A percentile compares a stretch with the other conserved stretches of the same genome.
These are phyloP conservation scores for Microhierax caerulescens DNA, from an alignment of 2,797 vertebrate species.

Conservation along the genomic window DNA sequence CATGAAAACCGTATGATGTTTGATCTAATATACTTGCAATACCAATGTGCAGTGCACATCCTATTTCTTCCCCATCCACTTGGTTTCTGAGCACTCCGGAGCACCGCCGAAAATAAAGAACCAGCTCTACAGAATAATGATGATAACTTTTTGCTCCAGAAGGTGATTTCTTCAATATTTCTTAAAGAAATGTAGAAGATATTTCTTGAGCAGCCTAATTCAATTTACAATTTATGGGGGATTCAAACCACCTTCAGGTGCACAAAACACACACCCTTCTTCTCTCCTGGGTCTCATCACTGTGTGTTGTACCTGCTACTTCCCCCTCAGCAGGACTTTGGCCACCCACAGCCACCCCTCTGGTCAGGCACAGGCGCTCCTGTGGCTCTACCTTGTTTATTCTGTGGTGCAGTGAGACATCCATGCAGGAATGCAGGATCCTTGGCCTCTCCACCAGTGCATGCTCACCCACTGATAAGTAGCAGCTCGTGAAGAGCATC, in stretches of 20 bases:
- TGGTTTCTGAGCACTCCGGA: not conserved
- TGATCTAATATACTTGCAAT: not conserved
- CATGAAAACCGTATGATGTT: not conserved
- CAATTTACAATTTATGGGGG: not conserved
- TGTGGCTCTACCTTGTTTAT: not conserved
- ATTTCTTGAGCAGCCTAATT: not conserved
- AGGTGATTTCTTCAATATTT: not conserved
- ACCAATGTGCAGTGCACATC: accelerated
- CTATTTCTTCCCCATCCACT: not conserved
- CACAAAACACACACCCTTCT: not conserved
- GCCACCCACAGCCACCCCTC: not conserved
- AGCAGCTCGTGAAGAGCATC: not conserved
- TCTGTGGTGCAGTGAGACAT: not conserved
- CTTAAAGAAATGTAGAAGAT: not conserved
- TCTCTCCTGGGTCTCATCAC: not conserved
- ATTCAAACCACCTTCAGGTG: not conserved
- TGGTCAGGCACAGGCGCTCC: accelerated
- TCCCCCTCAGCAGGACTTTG: not conserved
- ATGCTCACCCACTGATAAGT: not conserved
- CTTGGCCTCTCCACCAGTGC: not conserved
- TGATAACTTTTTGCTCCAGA: not conserved
- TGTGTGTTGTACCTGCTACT: accelerated
- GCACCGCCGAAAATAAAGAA: not conserved
- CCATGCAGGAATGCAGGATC: not conserved
- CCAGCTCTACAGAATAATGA: not conserved